Percentiles rank a stretch among this genome's conserved stretches.
These are phyloP conservation scores for Salvelinus namaycush DNA, from an alignment of 2,113 vertebrate genomes.

Conservation along the genomic window DNA sequence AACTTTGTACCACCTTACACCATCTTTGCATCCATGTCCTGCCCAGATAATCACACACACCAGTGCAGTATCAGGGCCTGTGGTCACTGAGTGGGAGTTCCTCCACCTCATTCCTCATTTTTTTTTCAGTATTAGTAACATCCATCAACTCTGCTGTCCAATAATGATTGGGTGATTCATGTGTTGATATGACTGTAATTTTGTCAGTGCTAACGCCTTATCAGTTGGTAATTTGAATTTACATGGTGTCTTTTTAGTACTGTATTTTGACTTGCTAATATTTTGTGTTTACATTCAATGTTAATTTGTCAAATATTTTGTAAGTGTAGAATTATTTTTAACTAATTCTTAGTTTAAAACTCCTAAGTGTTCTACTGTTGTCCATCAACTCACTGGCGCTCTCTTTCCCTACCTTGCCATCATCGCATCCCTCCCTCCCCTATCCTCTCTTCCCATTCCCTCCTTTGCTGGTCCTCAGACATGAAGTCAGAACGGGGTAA, in stretches of 20 bases:
- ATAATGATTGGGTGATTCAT: conserved; percentile 37
- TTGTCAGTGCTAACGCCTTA: background rate
- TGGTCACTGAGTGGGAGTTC: background rate
- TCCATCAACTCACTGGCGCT: conserved; percentile 73
- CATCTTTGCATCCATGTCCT: no score
- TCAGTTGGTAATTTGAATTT: background rate
- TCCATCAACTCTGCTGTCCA: no score
- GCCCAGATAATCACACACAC: no score
- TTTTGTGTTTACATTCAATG: background rate
- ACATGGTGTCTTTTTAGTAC: background rate
- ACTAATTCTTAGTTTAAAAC: conserved; percentile 58
- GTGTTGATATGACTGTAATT: conserved; percentile 30
- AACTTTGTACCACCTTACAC: no score
- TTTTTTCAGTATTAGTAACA: background rate
- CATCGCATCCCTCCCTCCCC: conserved; percentile 60
- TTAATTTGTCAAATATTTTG: background rate
- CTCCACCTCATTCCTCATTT: conserved; percentile 22
- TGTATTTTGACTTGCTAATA: conserved; percentile 13
- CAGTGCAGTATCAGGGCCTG: background rate
- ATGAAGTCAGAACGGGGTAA: conserved; percentile 92
- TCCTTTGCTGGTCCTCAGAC: conserved; percentile 86
- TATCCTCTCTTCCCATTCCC: conserved; percentile 55
- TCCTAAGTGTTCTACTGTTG: conserved; percentile 72
- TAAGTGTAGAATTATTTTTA: conserved; percentile 19
- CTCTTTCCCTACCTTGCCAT: conserved; percentile 72